Percentiles rank a stretch among this genome's conserved stretches.
phyloP scores from a whole-genome alignment of 2,888 invertebrate species.

The Graphium colonna region DNA sequence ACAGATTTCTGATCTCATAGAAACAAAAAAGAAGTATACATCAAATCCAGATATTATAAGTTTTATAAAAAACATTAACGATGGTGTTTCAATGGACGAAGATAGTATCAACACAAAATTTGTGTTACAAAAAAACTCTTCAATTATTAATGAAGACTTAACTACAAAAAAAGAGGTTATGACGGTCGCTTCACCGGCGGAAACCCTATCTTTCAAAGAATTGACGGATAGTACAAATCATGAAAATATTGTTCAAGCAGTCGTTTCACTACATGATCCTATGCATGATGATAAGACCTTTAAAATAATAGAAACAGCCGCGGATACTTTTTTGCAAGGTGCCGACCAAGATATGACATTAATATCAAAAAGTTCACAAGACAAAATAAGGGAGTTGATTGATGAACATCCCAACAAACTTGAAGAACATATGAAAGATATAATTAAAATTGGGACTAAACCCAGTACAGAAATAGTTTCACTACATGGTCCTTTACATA shows the following conservation, averaged over 20 bases:
- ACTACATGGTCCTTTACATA: no score
- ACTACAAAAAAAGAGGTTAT: no score
- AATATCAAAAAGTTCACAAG: no score
- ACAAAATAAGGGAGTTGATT: no score
- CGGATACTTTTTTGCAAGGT: background rate
- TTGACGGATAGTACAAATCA: background rate
- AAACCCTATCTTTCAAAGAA: background rate
- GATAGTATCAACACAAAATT: background rate
- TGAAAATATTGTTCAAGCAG: background rate
- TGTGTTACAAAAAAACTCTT: background rate
- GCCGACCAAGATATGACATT: no score
- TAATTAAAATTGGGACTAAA: no score
- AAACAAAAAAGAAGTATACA: background rate
- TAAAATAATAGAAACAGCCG: background rate
- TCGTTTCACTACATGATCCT: background rate
- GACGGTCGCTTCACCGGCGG: no score
- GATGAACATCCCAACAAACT: no score
- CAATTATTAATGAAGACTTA: background rate
- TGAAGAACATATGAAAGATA: no score
- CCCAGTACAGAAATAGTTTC: no score
- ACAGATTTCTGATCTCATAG: background rate
- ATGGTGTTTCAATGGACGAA: background rate
- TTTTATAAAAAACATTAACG: background rate
- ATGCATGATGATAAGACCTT: background rate
- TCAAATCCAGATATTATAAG: background rate